These are phyloP conservation scores for Bombus superbus DNA, from an alignment of 1,140 invertebrate species.

Conservation along the genomic window DNA sequence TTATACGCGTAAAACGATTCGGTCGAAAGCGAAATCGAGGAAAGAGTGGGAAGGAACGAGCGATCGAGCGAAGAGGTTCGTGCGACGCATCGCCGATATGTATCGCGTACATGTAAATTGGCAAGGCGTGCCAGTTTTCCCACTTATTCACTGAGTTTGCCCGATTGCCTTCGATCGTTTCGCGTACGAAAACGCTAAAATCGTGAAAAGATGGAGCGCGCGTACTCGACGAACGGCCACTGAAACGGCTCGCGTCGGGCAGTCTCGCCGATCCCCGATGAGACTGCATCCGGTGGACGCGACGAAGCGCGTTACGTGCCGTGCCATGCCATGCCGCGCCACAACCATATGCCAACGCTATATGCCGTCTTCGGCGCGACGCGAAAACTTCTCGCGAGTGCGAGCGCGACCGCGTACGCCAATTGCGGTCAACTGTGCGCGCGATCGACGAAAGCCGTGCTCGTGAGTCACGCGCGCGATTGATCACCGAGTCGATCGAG, in stretches of 20 bases:
- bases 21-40: neutral
- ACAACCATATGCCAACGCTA: neutral
- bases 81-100: too few relatives aligned
- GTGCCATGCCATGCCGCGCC: neutral
- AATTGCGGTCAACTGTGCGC: constrained; percentile 29
- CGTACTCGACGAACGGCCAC: neutral
- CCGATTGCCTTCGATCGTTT: neutral
- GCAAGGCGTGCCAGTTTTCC: neutral
- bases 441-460: constrained; percentile 27
- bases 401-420: neutral
- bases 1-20: neutral
- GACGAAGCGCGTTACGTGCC: neutral
- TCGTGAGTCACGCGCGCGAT: constrained; percentile 26
- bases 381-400: neutral
- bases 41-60: neutral
- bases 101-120: too few relatives aligned
- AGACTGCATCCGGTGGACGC: constrained; percentile 25
- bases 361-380: neutral
- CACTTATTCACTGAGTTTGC: neutral
- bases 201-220: neutral
- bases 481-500: neutral
- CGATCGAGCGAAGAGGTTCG: neutral
- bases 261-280: constrained; percentile 3
- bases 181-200: neutral
- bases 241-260: constrained; percentile 19